Evolutionary conservation across 2,113 vertebrate species (phyloP).

Genomic region (Nyctibius bracteatus): DNA sequence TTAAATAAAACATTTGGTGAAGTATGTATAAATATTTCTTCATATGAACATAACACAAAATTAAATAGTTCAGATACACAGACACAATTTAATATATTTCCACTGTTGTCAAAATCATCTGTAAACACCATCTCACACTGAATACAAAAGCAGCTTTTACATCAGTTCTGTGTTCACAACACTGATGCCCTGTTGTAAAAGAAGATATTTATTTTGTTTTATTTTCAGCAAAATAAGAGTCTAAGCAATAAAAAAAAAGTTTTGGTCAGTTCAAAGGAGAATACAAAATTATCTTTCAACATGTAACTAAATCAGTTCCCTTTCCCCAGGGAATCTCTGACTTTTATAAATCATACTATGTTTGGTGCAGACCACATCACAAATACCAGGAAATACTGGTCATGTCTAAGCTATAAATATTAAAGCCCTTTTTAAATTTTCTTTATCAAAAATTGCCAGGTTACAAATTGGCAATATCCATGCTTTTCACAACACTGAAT

Average conservation of each 20-base stretch:
- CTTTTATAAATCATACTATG: conserved; percentile 39
- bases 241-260: conserved; percentile 19
- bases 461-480: conserved; percentile 40
- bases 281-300: conserved; percentile 58
- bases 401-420: conserved; percentile 66
- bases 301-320: conserved; percentile 39
- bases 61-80: conserved; percentile 84
- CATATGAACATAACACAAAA: conserved; percentile 84
- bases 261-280: conserved; percentile 61
- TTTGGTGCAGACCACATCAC: conserved; percentile 29
- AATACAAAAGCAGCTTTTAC: conserved; percentile 85
- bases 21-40: conserved; percentile 82
- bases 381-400: conserved; percentile 69
- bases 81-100: conserved; percentile 83
- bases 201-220: conserved; percentile 40
- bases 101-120: conserved; percentile 84
- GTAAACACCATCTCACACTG: conserved; percentile 90
- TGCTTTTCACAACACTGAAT: not conserved
- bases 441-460: conserved; percentile 55
- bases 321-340: conserved; percentile 47
- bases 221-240: conserved; percentile 51
- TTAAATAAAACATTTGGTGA: conserved; percentile 85
- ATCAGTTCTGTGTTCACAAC: conserved; percentile 70
- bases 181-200: conserved; percentile 67
- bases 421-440: conserved; percentile 75